Evolutionary conservation across 2,888 invertebrate genomes (phyloP).

Genomic region (Lasioglossum pauxillum): DNA sequence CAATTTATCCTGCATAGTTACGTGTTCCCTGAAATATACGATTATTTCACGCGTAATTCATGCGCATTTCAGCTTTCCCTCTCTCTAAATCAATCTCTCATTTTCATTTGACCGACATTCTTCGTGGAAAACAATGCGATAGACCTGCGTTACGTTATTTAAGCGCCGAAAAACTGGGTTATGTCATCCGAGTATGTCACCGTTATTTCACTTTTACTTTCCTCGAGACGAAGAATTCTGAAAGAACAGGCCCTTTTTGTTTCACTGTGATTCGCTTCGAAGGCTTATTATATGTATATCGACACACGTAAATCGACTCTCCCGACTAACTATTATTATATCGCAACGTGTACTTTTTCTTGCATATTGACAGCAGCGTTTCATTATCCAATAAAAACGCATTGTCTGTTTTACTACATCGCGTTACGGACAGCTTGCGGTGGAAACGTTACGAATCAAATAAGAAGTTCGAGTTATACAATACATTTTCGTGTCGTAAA

Average conservation of each 20-base stretch:
- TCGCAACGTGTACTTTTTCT: neutral
- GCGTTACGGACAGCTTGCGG: neutral
- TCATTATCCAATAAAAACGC: slow-evolving; percentile 12
- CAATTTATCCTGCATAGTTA: neutral
- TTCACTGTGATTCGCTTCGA: neutral
- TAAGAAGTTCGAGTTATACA: neutral
- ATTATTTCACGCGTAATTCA: slow-evolving; percentile 16
- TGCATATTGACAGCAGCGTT: neutral
- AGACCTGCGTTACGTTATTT: neutral
- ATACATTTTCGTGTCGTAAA: neutral
- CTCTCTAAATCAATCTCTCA: neutral
- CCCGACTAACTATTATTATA: neutral
- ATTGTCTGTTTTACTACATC: neutral
- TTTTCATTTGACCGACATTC: neutral
- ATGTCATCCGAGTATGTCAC: neutral
- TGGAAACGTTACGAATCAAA: neutral
- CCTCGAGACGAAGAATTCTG: neutral
- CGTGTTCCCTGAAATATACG: neutral
- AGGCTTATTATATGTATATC: neutral
- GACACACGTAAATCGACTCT: neutral
- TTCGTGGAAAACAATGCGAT: neutral
- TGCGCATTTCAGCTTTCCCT: slow-evolving; percentile 2
- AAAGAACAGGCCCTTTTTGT: neutral
- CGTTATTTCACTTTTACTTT: slow-evolving; percentile 25
- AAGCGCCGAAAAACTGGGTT: neutral